Percentiles rank a stretch among this genome's conserved stretches.
Conservation (phyloP, 1,140 invertebrate genomes). For the Drosophila novamexicana region DNA sequence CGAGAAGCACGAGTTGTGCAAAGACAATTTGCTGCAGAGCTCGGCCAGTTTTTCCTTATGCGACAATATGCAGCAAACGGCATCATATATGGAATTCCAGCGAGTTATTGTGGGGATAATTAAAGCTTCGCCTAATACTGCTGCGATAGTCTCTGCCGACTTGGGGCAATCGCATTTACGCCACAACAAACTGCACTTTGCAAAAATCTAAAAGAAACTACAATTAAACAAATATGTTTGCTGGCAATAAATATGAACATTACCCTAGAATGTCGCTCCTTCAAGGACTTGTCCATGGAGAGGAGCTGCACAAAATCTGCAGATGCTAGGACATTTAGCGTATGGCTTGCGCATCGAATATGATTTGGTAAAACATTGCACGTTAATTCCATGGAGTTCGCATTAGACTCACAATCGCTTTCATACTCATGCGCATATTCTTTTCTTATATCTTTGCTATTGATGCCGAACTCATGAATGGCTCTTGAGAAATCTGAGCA, state of each 20-base stretch:
- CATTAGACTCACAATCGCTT: neutral
- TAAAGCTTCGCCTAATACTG: constrained; percentile 8
- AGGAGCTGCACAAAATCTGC: constrained; percentile 24
- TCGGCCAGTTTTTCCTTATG: constrained; percentile 26
- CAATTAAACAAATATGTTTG: neutral
- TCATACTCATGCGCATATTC: neutral
- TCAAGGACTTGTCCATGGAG: neutral
- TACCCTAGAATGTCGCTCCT: constrained; percentile 25
- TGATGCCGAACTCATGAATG: constrained; percentile 26
- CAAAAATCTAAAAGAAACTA: constrained; percentile 23
- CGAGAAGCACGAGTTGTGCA: constrained; percentile 32
- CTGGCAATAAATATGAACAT: neutral
- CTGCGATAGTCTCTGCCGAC: neutral
- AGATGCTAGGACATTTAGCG: constrained; percentile 13
- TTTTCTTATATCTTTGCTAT: neutral
- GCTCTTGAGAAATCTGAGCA: neutral
- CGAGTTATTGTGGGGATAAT: constrained; percentile 2
- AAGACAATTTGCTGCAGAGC: constrained; percentile 24
- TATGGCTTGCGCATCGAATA: constrained; percentile 26
- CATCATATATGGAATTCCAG: constrained; percentile 40
- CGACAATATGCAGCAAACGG: constrained; percentile 19
- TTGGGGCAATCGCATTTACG: constrained; percentile 2
- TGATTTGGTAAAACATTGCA: constrained; percentile 24
- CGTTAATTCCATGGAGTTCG: neutral
- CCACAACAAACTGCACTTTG: constrained; percentile 30